A percentile compares a stretch with the other conserved stretches of the same genome.
These are phyloP conservation scores for Eudemis profundana DNA, from an alignment of 2,888 invertebrate species.

Conservation along the genomic window DNA sequence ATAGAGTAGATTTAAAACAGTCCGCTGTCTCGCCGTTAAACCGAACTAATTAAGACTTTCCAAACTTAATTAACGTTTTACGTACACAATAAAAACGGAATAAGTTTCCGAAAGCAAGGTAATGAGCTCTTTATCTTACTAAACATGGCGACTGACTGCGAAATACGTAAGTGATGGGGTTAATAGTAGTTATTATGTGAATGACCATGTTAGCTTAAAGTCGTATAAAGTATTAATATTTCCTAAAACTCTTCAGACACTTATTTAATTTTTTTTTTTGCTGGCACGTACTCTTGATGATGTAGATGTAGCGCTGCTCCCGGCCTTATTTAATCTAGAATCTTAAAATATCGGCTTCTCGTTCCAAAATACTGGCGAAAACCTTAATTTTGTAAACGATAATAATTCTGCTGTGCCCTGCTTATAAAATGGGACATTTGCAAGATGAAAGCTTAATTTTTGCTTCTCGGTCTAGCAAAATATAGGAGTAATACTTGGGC, in stretches of 20 bases:
- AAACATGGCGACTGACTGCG: neutral
- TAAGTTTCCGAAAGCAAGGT: conserved; percentile 4
- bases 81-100: conserved; percentile 1
- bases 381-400: conserved; percentile 3
- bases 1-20: conserved; percentile 3
- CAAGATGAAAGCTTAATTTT: conserved; percentile 10
- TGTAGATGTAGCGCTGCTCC: too few relatives aligned
- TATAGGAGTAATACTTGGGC: neutral
- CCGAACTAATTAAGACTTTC: conserved; percentile 11
- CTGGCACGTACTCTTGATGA: too few relatives aligned
- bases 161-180: neutral
- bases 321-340: too few relatives aligned
- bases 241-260: too few relatives aligned
- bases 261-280: too few relatives aligned
- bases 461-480: neutral
- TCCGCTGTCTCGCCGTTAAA: neutral
- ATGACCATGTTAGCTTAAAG: too few relatives aligned
- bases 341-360: too few relatives aligned
- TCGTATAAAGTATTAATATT: too few relatives aligned
- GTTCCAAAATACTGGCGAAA: neutral
- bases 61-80: conserved; percentile 18
- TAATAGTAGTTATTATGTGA: too few relatives aligned
- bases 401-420: conserved; percentile 2
- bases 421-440: neutral
- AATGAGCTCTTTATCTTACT: conserved; percentile 6